phyloP scores from a whole-genome alignment of 1,140 invertebrate species.

The Drosophila setifemur region DNA sequence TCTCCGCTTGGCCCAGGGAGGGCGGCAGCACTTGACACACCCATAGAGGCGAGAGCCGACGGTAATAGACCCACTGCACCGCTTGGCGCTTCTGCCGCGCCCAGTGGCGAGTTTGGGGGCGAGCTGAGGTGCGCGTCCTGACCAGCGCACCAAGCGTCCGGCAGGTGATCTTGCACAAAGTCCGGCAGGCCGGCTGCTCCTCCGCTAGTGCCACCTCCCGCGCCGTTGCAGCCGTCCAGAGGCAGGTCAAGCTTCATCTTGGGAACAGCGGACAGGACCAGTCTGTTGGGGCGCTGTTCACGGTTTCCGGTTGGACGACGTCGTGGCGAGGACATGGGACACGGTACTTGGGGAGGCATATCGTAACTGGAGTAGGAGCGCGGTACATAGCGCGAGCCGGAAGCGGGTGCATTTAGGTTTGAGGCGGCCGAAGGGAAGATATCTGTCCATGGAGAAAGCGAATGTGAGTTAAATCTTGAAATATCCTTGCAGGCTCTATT shows the following conservation, averaged over 20 bases:
- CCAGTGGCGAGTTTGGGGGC: slow-evolving; percentile 71
- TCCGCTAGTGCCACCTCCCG: slow-evolving; percentile 23
- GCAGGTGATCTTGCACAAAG: slow-evolving; percentile 86
- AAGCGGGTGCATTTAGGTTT: slow-evolving; percentile 33
- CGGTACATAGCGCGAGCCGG: slow-evolving; percentile 64
- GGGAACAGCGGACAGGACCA: slow-evolving; percentile 43
- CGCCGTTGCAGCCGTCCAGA: slow-evolving; percentile 38
- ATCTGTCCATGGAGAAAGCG: slow-evolving; percentile 12
- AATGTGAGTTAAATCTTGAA: background rate
- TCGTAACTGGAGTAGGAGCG: slow-evolving; percentile 81
- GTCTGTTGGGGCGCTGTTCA: slow-evolving; percentile 61
- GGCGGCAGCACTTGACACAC: slow-evolving; percentile 24
- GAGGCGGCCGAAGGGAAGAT: slow-evolving; percentile 61
- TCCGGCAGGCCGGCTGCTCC: slow-evolving; percentile 83
- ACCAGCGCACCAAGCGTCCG: slow-evolving; percentile 83
- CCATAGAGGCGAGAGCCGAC: slow-evolving; percentile 6
- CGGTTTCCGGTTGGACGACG: slow-evolving; percentile 48
- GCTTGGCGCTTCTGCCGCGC: slow-evolving; percentile 73
- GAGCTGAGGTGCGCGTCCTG: slow-evolving; percentile 72
- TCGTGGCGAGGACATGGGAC: slow-evolving; percentile 53
- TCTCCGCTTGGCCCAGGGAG: slow-evolving; percentile 21
- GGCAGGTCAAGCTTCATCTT: slow-evolving; percentile 77
- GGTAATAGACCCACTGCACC: slow-evolving; percentile 59
- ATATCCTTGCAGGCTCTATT: fast-evolving
- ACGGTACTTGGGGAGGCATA: slow-evolving; percentile 53